These are phyloP conservation scores for Lypha dubia DNA, from an alignment of 2,888 invertebrate genomes.

Conservation along the genomic window DNA sequence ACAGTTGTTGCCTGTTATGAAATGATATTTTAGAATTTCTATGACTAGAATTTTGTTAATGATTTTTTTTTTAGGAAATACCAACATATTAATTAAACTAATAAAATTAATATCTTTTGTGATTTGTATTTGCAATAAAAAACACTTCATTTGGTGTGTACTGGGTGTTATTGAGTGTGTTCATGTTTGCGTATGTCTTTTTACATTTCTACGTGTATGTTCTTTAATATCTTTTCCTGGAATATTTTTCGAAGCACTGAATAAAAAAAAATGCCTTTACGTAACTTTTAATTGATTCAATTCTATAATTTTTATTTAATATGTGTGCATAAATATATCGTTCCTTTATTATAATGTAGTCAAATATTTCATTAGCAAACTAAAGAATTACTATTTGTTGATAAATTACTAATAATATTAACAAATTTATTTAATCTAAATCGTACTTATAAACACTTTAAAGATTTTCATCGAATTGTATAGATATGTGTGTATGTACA, in stretches of 20 bases:
- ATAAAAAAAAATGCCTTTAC: not conserved
- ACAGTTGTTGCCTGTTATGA: constrained; percentile 38
- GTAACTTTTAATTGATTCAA: not conserved
- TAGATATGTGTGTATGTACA: no score
- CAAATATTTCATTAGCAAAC: no score
- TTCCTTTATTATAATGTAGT: not conserved
- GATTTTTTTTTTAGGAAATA: not conserved
- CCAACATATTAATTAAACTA: not conserved
- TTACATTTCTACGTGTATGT: not conserved
- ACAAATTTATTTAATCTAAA: no score
- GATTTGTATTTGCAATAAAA: not conserved
- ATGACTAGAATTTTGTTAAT: not conserved
- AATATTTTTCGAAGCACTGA: not conserved
- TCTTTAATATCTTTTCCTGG: not conserved
- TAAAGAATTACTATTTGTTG: no score
- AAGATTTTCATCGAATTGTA: no score
- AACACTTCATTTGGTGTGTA: not conserved
- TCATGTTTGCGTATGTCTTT: not conserved
- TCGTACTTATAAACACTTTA: no score
- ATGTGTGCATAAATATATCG: not conserved
- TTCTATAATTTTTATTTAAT: no score
- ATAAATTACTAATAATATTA: no score
- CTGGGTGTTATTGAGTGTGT: not conserved
- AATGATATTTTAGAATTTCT: not conserved
- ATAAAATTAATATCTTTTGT: not conserved